Evolutionary conservation across 2,797 vertebrate genomes (phyloP), one percentile per base, ranked within the genome.

Genomic region (Gallinago stenura): DNA sequence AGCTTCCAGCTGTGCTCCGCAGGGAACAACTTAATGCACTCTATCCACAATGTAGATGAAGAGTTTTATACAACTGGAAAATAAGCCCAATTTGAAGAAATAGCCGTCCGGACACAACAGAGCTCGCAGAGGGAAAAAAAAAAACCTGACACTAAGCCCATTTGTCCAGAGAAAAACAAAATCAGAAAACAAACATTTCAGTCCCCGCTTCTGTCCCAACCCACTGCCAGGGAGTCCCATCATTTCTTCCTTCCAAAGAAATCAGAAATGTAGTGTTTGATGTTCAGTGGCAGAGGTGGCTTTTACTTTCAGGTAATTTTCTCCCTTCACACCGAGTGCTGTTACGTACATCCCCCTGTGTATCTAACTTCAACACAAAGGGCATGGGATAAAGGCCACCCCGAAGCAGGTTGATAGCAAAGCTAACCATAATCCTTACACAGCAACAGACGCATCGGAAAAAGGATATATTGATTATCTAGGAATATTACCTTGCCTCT

Each of bases 1-100:
- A 93, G 89, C 92, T 98, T 97, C 98, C 99, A 99, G 99, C 98
- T 99, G 99, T 98, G 98, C 98, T 92, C 97, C 5, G 69, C 89
- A 62, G 97, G 97, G 94, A 98, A 84, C 64, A 97, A 96, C 95
- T 98, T 97, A 97, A 97, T 90, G 97, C 97, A 96, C 97, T 98
- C 98, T 97, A 98, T 98, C 98, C 98, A 98, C 97, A 90, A 96
- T 89, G 92, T 95, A 98, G 98, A 98, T 98, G 97, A 98, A 98
- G 97, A 98, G 98, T 98, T 97, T 96, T 86, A 97, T 61, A 97
- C 89, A 97, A 95, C 75, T 90, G 84, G 95, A 97, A 97, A 98
- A 98, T 96, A 96, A 96, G 89, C 69, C 64, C 68, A 91, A 96
- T 98, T 97, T 96, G 94, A 97, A 97, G 86, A 96, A 97, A 97